Conservation (phyloP, 2,113 vertebrate species). For the Microcebus griseorufus region DNA sequence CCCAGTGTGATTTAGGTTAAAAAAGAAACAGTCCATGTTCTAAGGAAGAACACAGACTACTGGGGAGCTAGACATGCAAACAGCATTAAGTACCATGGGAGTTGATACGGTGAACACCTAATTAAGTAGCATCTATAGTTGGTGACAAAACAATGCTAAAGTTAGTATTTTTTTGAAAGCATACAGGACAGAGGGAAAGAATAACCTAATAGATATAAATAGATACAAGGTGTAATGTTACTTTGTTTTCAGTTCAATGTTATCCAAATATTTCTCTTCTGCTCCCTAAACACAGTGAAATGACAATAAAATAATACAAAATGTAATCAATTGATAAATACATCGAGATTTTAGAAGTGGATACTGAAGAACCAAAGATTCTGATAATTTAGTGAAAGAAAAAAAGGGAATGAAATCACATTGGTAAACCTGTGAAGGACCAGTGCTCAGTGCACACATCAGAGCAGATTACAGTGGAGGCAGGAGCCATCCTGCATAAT, state of each 20-base stretch:
- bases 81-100: background rate
- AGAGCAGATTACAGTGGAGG: background rate
- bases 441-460: background rate
- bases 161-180: background rate
- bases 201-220: background rate
- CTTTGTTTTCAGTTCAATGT: background rate
- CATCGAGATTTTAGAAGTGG: background rate
- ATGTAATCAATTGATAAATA: background rate
- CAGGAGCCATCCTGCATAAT: background rate
- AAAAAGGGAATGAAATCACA: background rate
- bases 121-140: background rate
- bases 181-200: background rate
- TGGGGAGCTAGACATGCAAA: background rate
- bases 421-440: background rate
- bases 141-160: background rate
- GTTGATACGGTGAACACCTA: background rate
- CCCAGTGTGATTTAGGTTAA: background rate
- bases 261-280: background rate
- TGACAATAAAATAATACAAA: background rate
- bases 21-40: background rate
- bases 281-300: background rate
- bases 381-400: background rate
- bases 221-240: background rate
- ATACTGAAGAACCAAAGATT: background rate
- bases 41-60: background rate